phyloP scores from a whole-genome alignment of 2,888 invertebrate species.

The Augiades crinisus region DNA sequence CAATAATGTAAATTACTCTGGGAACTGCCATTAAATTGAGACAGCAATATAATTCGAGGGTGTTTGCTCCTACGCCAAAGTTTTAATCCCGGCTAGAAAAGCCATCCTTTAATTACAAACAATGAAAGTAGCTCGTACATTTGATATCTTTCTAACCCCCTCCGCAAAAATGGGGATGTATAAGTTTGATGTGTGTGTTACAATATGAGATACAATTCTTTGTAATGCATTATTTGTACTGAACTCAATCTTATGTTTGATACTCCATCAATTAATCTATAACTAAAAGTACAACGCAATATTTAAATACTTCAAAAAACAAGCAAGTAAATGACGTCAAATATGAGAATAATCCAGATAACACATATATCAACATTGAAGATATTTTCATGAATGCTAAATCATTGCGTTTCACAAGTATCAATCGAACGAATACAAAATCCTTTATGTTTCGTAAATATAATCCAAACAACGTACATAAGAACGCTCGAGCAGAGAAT shows the following conservation, averaged over 20 bases:
- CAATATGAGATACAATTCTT: too few relatives aligned
- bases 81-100: constrained; percentile 39
- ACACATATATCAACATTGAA: too few relatives aligned
- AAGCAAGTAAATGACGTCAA: too few relatives aligned
- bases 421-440: not conserved
- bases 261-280: too few relatives aligned
- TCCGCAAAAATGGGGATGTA: too few relatives aligned
- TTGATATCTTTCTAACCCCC: not conserved
- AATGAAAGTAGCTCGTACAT: not conserved
- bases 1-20: constrained; percentile 60
- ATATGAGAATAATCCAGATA: too few relatives aligned
- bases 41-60: constrained; percentile 47
- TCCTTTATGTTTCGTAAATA: not conserved
- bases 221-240: too few relatives aligned
- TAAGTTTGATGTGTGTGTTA: too few relatives aligned
- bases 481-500: not conserved
- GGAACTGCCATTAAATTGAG: constrained; percentile 56
- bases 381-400: not conserved
- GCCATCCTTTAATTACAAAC: constrained; percentile 15
- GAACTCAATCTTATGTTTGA: too few relatives aligned
- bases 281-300: too few relatives aligned
- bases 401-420: not conserved
- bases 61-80: constrained; percentile 49
- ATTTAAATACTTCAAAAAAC: too few relatives aligned
- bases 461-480: not conserved